Base-by-base conservation (phyloP, 2,113 vertebrate species). In the Phyllopteryx taeniolatus region DNA sequence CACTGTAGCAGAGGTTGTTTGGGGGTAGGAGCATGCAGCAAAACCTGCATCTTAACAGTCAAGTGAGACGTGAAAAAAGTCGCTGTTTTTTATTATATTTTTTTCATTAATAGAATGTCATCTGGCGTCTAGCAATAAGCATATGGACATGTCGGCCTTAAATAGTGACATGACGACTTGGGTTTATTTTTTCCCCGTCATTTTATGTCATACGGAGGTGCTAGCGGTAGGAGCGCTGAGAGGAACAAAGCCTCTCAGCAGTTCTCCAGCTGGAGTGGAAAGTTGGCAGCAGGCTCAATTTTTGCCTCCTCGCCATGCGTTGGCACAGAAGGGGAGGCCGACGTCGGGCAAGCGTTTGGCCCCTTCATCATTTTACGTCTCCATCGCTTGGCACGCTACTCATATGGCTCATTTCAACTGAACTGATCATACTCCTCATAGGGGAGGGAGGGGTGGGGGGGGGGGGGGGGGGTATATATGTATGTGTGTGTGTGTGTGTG, bases 261-360 rank as follows among this genome's bases (percentile, higher is more conserved):
- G 78, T 65, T 82, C 81, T 87, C 89, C 88, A 88, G 85, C 89
- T 88, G 87, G 90, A 89, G 84, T 85, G 90, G 89, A 91, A 91
- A 90, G 81, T 89, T 91, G 90, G 87, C 89, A 79, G 69, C 74
- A 76, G 56, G 68, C 64, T 39, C 76, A 73, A 76, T 82, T 81
- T 87, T 78, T 85, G 74, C 76, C 70, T 79, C 80, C 89, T 82
- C 87, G 78, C 76, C 81, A 83, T 84, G 88, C 61, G 54, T 79
- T 89, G 88, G 85, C 88, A 83, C 53, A 44, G 46, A 83, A 62
- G 72, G 78, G 70, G 59, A 9, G 59, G 47, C 75, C 83, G 82
- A 84, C 82, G 9, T 74, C 80, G 82, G 85, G 85, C 82, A 72
- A 79, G 75, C 67, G 10, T 59, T 63, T 74, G 76, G 68, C 80